phyloP scores from a whole-genome alignment of 2,888 invertebrate species.

The Timema cristinae region DNA sequence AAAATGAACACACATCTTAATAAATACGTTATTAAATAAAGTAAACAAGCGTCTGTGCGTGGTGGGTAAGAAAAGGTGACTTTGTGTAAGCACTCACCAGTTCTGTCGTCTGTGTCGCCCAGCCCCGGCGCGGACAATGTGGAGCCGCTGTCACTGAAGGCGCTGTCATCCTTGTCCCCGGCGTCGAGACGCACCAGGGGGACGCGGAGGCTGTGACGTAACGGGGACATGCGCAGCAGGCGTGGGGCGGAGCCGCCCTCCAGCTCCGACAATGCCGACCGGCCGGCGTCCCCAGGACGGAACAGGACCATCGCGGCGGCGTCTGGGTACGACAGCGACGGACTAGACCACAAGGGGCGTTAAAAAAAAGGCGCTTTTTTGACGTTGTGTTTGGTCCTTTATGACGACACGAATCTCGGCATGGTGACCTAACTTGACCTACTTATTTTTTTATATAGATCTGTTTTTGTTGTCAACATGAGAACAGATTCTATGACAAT shows the following conservation, averaged over 20 bases:
- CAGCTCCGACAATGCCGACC: constrained; percentile 39
- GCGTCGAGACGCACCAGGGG: constrained; percentile 43
- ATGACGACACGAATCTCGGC: too few relatives aligned
- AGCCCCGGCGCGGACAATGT: constrained; percentile 25
- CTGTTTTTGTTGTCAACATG: too few relatives aligned
- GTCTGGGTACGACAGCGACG: neutral
- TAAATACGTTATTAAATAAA: too few relatives aligned
- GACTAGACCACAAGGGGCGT: too few relatives aligned
- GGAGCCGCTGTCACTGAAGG: constrained; percentile 21
- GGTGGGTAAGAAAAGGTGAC: too few relatives aligned
- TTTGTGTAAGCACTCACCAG: constrained; percentile 14
- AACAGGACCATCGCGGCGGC: constrained; percentile 23
- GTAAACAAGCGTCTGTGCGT: too few relatives aligned
- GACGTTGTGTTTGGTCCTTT: too few relatives aligned
- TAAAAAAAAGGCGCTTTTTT: too few relatives aligned
- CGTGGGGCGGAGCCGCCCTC: constrained; percentile 54
- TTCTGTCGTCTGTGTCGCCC: constrained; percentile 19
- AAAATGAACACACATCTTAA: too few relatives aligned
- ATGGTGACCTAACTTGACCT: too few relatives aligned
- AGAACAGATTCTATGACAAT: too few relatives aligned
- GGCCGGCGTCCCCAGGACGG: constrained; percentile 14
- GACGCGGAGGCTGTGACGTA: constrained; percentile 54
- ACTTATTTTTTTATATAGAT: too few relatives aligned
- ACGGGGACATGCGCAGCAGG: constrained; percentile 56
- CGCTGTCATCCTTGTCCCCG: constrained; percentile 16